These are phyloP conservation scores for Tachypleus tridentatus DNA, from an alignment of 1,140 invertebrate species.

Conservation along the genomic window DNA sequence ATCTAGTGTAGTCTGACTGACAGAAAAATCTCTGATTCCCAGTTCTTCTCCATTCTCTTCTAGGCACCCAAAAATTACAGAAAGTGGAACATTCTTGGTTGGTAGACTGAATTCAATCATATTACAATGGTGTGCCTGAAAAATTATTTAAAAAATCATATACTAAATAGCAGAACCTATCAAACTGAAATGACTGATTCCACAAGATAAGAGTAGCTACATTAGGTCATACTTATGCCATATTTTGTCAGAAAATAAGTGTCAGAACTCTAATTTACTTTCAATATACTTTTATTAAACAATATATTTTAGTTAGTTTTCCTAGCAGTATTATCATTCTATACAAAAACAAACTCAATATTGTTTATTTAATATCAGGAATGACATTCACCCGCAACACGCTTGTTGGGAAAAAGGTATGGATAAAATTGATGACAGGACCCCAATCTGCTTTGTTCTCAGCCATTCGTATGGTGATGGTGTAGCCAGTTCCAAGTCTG, in stretches of 20 bases:
- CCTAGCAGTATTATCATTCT: too few species aligned
- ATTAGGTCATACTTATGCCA: background rate
- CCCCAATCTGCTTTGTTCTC: slow-evolving; percentile 10
- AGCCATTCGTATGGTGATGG: slow-evolving; percentile 39
- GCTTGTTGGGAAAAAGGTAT: slow-evolving; percentile 15
- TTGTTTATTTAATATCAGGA: background rate
- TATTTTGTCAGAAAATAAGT: background rate
- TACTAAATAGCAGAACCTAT: too few species aligned
- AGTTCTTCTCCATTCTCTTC: slow-evolving; percentile 42
- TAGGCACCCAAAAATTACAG: slow-evolving; percentile 49
- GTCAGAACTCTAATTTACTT: background rate
- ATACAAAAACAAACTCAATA: too few species aligned
- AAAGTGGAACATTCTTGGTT: slow-evolving; percentile 38
- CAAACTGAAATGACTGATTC: background rate
- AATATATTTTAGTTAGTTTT: too few species aligned
- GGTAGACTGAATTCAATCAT: slow-evolving; percentile 32
- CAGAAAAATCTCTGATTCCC: slow-evolving; percentile 54
- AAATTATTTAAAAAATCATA: too few species aligned
- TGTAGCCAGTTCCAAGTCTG: slow-evolving; percentile 65
- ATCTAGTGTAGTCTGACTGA: slow-evolving; percentile 63
- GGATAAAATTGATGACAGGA: slow-evolving; percentile 18
- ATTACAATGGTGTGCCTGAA: slow-evolving; percentile 25
- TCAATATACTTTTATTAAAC: too few species aligned
- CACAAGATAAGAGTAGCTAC: background rate
- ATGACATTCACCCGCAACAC: slow-evolving; percentile 16